Base-by-base conservation (phyloP, 2,113 vertebrate species). In the Gila orcuttii region DNA sequence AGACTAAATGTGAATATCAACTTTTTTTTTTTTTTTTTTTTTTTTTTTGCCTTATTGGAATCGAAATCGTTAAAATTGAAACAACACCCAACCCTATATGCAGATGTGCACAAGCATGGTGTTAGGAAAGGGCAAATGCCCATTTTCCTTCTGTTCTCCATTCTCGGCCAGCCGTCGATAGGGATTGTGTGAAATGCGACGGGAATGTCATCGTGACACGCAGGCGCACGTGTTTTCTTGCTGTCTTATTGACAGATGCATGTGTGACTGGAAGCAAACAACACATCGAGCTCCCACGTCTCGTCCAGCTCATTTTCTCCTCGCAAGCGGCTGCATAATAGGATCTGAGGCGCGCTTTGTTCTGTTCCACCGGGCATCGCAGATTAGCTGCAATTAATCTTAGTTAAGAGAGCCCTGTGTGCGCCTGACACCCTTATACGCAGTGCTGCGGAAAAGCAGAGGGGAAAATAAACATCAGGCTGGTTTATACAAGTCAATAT, bases 381-480 rank as follows among this genome's bases (percentile, higher is more conserved):
- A 83, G 83, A 84, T 90, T 84, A 87, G 80, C 47, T 39, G 79
- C 80, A 74, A 73, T 83, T 86, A 83, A 79, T 83, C 74, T 86
- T 83, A 55, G 74, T 88, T 79, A 86, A 59, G 84, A 83, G 87
- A 79, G 75, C 66, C 60, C 23, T 8, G 88, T 85, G 88, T 85
- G 75, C 64, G 78, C 80, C 87, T 64, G 86, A 91, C 90, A 90
- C 90, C 85, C 62, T 64, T 89, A 4, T 52, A 5, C 4, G 47
- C 85, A 23, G 28, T 31, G 69, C 59, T 76, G 28, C 10, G 10
- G 64, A 79, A 76, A 79, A 28, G 23, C 45, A 55, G 62, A 83
- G n/a, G 75, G 69, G 45, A 39, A 78, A 82, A 89, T 69, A 73
- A 75, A 68, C 74, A 60, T 45, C 80, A 78, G 8, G 17, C 64